Evolutionary conservation across 2,113 vertebrate genomes (phyloP), one percentile per base, ranked within the genome.

Genomic region (Boleophthalmus pectinirostris): DNA sequence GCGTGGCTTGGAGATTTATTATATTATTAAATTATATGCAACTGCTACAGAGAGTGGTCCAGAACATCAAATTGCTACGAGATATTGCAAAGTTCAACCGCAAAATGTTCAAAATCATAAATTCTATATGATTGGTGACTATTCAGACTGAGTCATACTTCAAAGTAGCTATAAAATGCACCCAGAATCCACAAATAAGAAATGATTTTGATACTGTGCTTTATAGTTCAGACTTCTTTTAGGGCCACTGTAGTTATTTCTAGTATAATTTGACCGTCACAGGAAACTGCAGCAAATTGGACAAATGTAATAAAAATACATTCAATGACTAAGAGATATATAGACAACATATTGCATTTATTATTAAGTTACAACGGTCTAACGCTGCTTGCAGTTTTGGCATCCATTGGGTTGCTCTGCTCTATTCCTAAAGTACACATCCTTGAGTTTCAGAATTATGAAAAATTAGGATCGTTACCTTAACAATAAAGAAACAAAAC

Each of bases 341-440:
- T 7, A 29, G 53, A 43, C 8, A 10, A 12, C 76, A 13, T 74
- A 72, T 82, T 78, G 16, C 81, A 58, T 49, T 69, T 46, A 43
- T 29, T 13, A 61, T 54, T 33, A 79, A 10, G 38, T 43, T 43
- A 43, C 38, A 43, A 43, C 8, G 9, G 38, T 43, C 38, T 43
- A 43, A 75, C 73, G 75, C 75, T 43, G 29, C 69, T 70, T 77
- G 87, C 84, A 80, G 83, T 78, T 60, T 78, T 73, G 80, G 78
- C 75, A 77, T 82, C 51, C 18, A 77, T 85, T 85, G 85, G 83
- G 87, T 83, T 65, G 83, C 87, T 72, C 63, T 74, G 80, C 86
- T 6, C 38, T 47, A 47, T 47, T 16, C 46, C 2, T 47, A 47
- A 47, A 83, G 80, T 87, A 87, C 86, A 53, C 49, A 20, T 43